Percentiles rank a stretch among this genome's conserved stretches.
These are phyloP conservation scores for Diplodus sargus DNA, from an alignment of 2,797 vertebrate species.

Conservation along the genomic window DNA sequence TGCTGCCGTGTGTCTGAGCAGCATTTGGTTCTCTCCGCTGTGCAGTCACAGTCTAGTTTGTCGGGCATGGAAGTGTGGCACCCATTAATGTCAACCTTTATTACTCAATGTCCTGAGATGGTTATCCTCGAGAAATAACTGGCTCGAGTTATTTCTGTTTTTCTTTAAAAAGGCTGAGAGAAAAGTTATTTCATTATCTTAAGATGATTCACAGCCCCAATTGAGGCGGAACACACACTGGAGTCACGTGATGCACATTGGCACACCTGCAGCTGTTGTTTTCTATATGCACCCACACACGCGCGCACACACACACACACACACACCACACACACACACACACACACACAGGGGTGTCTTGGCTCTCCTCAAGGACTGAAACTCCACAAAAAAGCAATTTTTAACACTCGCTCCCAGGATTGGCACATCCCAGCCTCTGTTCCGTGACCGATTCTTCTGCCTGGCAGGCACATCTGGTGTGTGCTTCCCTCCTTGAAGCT, in stretches of 20 bases:
- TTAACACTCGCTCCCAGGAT: conserved; percentile 16
- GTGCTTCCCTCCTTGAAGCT: not conserved
- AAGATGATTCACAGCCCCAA: not conserved
- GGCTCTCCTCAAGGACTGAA: not conserved
- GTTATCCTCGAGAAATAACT: not conserved
- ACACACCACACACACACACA: too few species aligned
- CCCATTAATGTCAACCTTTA: not conserved
- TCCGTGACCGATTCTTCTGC: conserved; percentile 5
- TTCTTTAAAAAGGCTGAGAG: not conserved
- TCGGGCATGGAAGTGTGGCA: not conserved
- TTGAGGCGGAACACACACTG: not conserved
- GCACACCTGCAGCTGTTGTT: not conserved
- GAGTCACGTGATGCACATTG: not conserved
- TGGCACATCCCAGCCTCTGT: conserved; percentile 7
- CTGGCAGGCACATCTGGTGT: conserved; percentile 2
- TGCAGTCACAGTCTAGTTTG: not conserved
- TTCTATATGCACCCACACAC: not conserved
- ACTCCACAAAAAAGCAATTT: conserved; percentile 14
- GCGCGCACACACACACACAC: too few species aligned
- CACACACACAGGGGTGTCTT: not conserved
- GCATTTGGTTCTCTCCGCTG: not conserved
- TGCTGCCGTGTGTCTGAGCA: conserved; percentile 9
- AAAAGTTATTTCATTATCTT: not conserved
- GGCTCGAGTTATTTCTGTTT: not conserved
- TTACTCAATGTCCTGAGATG: not conserved